Percentiles rank a stretch among this genome's conserved stretches.
Conservation (phyloP, 2,888 invertebrate species). For the Phytoseiulus persimilis region DNA sequence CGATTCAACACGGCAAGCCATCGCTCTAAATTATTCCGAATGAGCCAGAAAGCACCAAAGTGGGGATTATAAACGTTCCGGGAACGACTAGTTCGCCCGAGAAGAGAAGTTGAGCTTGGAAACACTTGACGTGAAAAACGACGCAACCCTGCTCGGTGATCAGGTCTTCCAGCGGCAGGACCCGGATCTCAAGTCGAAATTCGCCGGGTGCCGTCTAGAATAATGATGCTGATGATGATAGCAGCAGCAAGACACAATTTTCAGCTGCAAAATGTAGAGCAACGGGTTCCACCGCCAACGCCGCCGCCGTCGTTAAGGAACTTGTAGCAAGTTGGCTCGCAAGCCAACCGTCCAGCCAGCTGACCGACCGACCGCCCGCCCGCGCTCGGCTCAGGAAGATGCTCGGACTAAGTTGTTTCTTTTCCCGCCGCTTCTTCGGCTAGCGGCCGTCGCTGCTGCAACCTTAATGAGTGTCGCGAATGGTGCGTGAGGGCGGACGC, state of each 20-base stretch:
- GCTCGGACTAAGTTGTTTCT: neutral
- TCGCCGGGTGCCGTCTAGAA: neutral
- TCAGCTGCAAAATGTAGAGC: neutral
- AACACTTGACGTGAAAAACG: neutral
- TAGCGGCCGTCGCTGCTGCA: neutral
- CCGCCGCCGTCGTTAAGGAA: neutral
- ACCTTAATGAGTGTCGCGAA: neutral
- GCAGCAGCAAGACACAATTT: neutral
- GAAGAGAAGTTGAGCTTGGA: neutral
- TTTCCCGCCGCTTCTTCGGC: neutral
- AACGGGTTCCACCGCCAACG: neutral
- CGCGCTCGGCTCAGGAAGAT: neutral
- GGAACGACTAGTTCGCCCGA: neutral
- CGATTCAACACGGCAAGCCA: neutral
- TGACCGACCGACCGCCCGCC: neutral
- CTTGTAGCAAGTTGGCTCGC: neutral
- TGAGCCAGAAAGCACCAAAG: neutral
- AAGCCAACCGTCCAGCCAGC: neutral
- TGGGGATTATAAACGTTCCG: neutral
- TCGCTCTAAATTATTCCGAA: neutral
- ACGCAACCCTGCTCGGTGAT: neutral
- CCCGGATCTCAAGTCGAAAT: constrained; percentile 5
- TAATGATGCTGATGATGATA: neutral
- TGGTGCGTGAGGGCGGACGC: constrained; percentile 5
- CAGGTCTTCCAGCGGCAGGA: neutral